These are phyloP conservation scores for Ernsta delagoae DNA, from an alignment of 2,888 invertebrate species.

Conservation along the genomic window DNA sequence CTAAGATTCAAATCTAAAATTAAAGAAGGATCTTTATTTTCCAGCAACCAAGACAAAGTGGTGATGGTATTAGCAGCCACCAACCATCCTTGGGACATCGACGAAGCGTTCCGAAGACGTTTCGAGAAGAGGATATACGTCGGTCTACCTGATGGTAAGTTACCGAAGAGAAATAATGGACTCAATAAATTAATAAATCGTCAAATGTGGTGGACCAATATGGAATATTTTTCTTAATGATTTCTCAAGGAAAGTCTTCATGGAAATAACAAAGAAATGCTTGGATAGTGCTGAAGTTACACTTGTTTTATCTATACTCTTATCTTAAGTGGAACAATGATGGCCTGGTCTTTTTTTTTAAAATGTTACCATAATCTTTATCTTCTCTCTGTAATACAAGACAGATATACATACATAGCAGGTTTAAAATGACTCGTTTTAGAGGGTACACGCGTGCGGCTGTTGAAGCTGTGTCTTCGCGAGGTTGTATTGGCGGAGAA, in stretches of 20 bases:
- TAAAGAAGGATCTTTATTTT: not conserved
- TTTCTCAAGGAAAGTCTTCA: no score
- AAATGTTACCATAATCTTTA: no score
- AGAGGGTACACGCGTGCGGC: constrained; percentile 88
- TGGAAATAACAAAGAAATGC: no score
- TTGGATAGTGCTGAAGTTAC: no score
- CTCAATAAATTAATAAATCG: no score
- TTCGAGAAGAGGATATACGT: constrained; percentile 96
- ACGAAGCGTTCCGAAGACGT: constrained; percentile 93
- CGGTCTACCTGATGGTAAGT: constrained; percentile 90
- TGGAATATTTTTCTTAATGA: no score
- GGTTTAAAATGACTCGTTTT: not conserved
- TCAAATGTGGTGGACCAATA: no score
- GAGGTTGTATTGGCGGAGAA: constrained; percentile 87
- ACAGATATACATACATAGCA: no score
- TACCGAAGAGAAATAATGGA: not conserved
- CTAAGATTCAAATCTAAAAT: not conserved
- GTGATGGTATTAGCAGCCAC: constrained; percentile 96
- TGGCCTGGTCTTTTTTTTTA: no score
- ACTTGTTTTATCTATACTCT: no score
- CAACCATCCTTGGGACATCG: constrained; percentile 96
- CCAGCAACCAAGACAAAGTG: constrained; percentile 85
- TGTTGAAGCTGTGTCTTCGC: constrained; percentile 89
- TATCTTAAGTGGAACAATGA: no score
- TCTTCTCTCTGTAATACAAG: no score